Evolutionary conservation across 2,113 vertebrate species (phyloP), one percentile per base, ranked within the genome.

Genomic region (Struthio camelus): DNA sequence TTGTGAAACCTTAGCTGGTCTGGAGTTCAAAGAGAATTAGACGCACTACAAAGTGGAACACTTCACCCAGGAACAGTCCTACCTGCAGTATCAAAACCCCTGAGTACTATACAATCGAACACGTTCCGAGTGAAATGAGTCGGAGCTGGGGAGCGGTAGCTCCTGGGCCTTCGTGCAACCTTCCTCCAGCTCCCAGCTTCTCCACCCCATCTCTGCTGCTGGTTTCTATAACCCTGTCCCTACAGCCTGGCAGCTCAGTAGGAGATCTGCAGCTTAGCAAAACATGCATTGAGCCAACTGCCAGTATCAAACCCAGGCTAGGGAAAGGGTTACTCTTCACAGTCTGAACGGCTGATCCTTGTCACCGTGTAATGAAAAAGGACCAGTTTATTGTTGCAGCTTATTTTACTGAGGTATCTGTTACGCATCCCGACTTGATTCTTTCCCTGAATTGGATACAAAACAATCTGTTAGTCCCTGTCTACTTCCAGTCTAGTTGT

Each of bases 401-500:
- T 97, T 97, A 96, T 96, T 97, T 92, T 89, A 95, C 95, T 97
- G 97, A 97, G 97, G 97, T 97, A 97, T 97, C 96, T 97, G 95
- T 97, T 97, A 95, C 71, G 22, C 95, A 87, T 97, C 96, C 92
- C 46, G 6, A 96, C 93, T 89, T 96, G 96, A 94, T 88, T 93
- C 95, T 95, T 96, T 95, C 96, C 97, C 95, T 96, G 97, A 97
- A 96, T 95, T 72, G 90, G 91, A 92, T 97, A 95, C 93, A 90
- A 89, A 97, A 96, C 89, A 89, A 97, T 93, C 93, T 90, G 90
- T 97, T 96, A 92, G 91, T 96, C 94, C 94, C 96, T 94, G 96
- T 80, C 95, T 96, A 85, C 34, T 96, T 96, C 94, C 97, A 96
- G 93, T 96, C 93, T 97, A 95, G 81, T 91, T 71, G 88, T 81